These are phyloP conservation scores for Teleiodes luculella DNA, from an alignment of 2,888 invertebrate species.

Conservation along the genomic window DNA sequence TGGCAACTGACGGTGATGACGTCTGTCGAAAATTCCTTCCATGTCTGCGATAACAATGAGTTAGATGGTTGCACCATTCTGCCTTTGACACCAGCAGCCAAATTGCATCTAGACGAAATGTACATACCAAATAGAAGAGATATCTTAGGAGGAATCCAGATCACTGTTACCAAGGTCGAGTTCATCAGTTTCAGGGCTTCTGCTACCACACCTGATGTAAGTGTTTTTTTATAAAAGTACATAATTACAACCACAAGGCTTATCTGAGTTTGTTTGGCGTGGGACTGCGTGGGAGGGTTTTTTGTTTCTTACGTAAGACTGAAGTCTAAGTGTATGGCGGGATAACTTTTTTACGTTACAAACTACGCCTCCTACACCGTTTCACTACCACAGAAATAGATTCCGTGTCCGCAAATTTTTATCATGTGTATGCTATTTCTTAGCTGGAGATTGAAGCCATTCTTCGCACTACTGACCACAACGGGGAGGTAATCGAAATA, in stretches of 20 bases:
- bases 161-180: slow-evolving; percentile 50
- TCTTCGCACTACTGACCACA: slow-evolving; percentile 30
- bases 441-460: slow-evolving; percentile 61
- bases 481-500: slow-evolving; percentile 36
- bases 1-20: slow-evolving; percentile 62
- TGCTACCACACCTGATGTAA: slow-evolving; percentile 52
- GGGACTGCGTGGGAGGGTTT: too few relatives aligned
- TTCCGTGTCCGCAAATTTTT: not conserved
- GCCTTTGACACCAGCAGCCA: slow-evolving; percentile 38
- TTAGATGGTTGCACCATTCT: slow-evolving; percentile 39
- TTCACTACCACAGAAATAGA: too few relatives aligned
- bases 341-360: too few relatives aligned
- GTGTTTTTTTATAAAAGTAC: too few relatives aligned
- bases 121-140: slow-evolving; percentile 63
- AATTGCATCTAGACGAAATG: slow-evolving; percentile 58
- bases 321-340: too few relatives aligned
- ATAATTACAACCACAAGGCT: too few relatives aligned
- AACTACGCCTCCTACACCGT: too few relatives aligned
- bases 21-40: slow-evolving; percentile 46
- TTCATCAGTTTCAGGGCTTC: slow-evolving; percentile 55
- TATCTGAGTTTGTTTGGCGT: too few relatives aligned
- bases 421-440: not conserved
- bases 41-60: slow-evolving; percentile 53
- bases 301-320: too few relatives aligned
- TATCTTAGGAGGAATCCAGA: slow-evolving; percentile 58